Conservation (phyloP, 2,113 vertebrate species). For the Puffinus mauretanicus region DNA sequence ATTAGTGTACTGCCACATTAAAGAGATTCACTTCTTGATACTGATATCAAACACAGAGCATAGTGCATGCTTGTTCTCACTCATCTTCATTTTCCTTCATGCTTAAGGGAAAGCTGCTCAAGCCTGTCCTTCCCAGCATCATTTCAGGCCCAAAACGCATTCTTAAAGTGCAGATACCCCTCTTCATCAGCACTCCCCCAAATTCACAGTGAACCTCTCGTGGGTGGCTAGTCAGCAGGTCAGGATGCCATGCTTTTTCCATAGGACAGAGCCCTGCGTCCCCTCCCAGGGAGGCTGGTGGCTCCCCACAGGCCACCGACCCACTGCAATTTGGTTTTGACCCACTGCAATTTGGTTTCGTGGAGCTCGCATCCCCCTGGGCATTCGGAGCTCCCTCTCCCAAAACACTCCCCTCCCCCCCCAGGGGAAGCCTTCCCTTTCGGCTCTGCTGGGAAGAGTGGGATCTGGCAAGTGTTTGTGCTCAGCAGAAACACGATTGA, state of each 20-base stretch:
- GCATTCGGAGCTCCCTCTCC: background rate
- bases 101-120: background rate
- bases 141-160: background rate
- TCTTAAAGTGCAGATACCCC: background rate
- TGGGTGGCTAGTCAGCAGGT: background rate
- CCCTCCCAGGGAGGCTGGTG: background rate
- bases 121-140: background rate
- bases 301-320: background rate
- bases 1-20: background rate
- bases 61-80: background rate
- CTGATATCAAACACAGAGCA: background rate
- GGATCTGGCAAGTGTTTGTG: background rate
- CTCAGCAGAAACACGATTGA: rapidly evolving
- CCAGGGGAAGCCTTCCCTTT: background rate
- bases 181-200: background rate
- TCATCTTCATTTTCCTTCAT: background rate
- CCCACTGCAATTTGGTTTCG: background rate
- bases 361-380: background rate
- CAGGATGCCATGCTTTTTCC: background rate
- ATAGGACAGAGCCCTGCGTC: rapidly evolving
- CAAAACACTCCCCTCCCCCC: background rate
- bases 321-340: background rate
- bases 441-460: rapidly evolving
- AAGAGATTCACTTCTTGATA: background rate
- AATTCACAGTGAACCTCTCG: rapidly evolving